Evolutionary conservation across 2,797 vertebrate species (phyloP), one percentile per base, ranked within the genome.

Genomic region (Glossophaga mutica): DNA sequence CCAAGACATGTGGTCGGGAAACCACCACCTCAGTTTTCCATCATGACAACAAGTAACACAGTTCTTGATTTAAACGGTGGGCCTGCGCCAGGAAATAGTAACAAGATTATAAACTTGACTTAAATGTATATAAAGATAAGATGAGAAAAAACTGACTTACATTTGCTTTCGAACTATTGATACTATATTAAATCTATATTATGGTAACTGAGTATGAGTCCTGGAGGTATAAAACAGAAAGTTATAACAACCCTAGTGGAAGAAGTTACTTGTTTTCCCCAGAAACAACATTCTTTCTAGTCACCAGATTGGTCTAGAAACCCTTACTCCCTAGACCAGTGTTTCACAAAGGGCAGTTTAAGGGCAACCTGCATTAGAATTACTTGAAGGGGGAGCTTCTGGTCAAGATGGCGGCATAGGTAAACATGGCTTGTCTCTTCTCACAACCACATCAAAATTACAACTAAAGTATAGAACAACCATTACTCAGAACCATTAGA

Each of bases 71-170:
- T 74, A 89, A 71, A 71, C 29, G 50, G 12, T 87, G 86, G 39
- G 44, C n/a, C 9, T 77, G 39, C 92, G 9, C 50, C 46, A 82
- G 52, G 46, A 85, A 85, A 77, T 39, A 94, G 48, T 46, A 95
- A 78, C 11, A 59, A 73, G n/a, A 87, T 65, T 70, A 55, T 77
- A 11, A 44, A 65, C 3, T 59, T 44, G 46, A 67, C 34, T 95
- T 96, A 73, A 78, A 82, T 92, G 87, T 87, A 46, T 62, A 46
- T 78, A 62, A 91, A 78, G 14, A 26, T 83, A 84, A 87, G 4
- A 32, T 65, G 44, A 6, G 48, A 6, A 32, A 4, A 84, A 89
- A 19, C 19, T n/a, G 24, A 50, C 65, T 90, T 76, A 65, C 19
- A 76, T 85, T 87, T 91, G 44, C 44, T 81, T 82, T 87, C 77